A percentile compares a stretch with the other conserved stretches of the same genome.
These are phyloP conservation scores for Endomychus coccineus DNA, from an alignment of 2,888 invertebrate genomes.

Conservation along the genomic window DNA sequence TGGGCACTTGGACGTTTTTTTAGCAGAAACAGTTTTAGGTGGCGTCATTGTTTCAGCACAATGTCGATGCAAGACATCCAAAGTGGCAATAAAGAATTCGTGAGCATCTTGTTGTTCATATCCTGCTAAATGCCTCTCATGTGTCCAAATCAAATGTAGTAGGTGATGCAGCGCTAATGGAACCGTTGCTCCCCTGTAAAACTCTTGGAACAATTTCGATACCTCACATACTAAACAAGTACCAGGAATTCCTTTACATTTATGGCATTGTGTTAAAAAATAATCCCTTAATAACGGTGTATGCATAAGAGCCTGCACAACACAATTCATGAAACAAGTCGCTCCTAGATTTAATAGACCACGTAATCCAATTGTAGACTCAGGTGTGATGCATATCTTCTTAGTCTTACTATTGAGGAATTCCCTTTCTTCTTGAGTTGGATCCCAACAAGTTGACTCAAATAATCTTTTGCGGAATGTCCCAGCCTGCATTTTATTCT, in stretches of 20 bases:
- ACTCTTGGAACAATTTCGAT: conserved; percentile 92
- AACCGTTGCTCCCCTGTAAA: conserved; percentile 83
- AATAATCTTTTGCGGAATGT: conserved; percentile 39
- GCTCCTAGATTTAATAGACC: conserved; percentile 94
- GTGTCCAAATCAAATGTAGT: conserved; percentile 93
- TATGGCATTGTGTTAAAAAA: conserved; percentile 89
- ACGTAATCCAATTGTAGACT: conserved; percentile 81
- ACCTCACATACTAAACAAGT: conserved; percentile 94
- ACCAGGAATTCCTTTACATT: conserved; percentile 62
- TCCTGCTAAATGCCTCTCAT: conserved; percentile 87
- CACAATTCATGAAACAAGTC: conserved; percentile 98
- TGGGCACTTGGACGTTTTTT: conserved; percentile 54
- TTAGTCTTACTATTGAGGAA: conserved; percentile 69
- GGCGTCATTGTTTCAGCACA: conserved; percentile 42
- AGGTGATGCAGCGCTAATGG: conserved; percentile 85
- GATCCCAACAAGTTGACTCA: conserved; percentile 70
- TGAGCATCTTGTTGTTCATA: conserved; percentile 98
- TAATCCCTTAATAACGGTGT: conserved; percentile 92
- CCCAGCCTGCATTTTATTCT: conserved; percentile 36
- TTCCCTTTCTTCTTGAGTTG: conserved; percentile 68
- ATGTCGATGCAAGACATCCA: conserved; percentile 86
- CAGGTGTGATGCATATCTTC: conserved; percentile 69
- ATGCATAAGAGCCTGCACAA: conserved; percentile 91
- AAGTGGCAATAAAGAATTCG: conserved; percentile 94
- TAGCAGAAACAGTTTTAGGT: conserved; percentile 18